Evolutionary conservation across 2,113 vertebrate species (phyloP), one percentile per base, ranked within the genome.

Genomic region (Pseudopodoces humilis): DNA sequence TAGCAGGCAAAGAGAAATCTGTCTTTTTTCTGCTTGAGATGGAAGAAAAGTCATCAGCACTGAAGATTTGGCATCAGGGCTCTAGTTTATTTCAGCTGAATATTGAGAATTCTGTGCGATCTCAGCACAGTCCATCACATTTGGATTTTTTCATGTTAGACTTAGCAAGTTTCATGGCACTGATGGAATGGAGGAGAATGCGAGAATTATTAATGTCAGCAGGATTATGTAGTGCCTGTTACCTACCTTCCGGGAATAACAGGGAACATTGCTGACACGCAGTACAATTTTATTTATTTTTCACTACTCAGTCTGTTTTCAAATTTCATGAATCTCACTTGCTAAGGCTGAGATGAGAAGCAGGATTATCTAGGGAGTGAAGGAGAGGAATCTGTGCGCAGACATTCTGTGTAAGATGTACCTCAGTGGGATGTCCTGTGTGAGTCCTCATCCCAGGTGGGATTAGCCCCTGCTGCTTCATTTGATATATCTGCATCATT

Each of bases 71-170:
- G 91, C 86, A 89, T 80, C 84, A 88, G 89, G 81, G 60, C 21
- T 69, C 71, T 68, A 56, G 67, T 96, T 95, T 88, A 96, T 88
- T 97, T 83, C 70, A 88, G 65, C 41, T 86, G 92, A 97, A 91
- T 94, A 85, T 79, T 83, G 86, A 96, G 90, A 90, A 92, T 96
- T 97, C 93, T 75, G 92, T 62, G 13, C 91, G 91, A 96, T 67
- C 87, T 63, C 89, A 88, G 80, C 43, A 93, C 56, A 70, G 81
- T 83, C 64, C 95, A 75, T 95, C 89, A 90, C 63, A 55, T 62
- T 94, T 74, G 58, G 56, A 81, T 83, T 88, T 92, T 90, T 95
- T 89, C 56, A 67, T 59, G 60, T 84, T 82, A 95, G 87, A 83
- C 44, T 63, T 78, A 92, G 87, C 62, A 70, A 95, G 86, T 93